These are phyloP conservation scores for Cyphomyrus plagiostoma DNA, from an alignment of 2,113 vertebrate species.

Conservation along the genomic window DNA sequence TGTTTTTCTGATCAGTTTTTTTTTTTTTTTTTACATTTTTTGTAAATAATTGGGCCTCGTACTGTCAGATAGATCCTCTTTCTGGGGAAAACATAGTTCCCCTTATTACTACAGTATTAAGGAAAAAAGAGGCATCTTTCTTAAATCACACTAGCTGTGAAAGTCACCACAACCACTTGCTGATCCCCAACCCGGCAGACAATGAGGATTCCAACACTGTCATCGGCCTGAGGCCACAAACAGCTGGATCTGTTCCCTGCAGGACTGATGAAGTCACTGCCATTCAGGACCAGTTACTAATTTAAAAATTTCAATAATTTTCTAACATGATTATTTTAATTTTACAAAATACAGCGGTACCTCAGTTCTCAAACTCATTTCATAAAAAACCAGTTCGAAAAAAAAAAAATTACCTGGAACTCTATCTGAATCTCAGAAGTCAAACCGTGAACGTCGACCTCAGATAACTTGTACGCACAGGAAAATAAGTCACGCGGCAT, in stretches of 20 bases:
- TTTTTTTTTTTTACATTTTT: background rate
- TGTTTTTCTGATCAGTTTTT: background rate
- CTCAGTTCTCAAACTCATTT: no score
- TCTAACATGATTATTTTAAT: background rate
- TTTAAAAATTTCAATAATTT: background rate
- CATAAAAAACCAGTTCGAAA: no score
- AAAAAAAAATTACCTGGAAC: no score
- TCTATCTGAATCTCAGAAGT: no score
- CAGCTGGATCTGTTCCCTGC: background rate
- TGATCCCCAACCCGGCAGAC: background rate
- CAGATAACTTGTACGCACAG: no score
- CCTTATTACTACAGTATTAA: background rate
- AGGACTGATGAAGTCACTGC: background rate
- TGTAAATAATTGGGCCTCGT: background rate
- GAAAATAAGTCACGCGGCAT: no score
- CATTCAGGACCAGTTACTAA: background rate
- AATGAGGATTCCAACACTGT: background rate
- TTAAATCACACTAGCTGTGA: background rate
- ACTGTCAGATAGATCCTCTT: background rate
- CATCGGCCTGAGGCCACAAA: background rate
- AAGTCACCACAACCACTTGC: background rate
- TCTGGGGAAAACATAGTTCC: background rate
- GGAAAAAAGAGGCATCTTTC: background rate
- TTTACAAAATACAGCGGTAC: background rate
- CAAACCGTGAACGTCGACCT: no score